phyloP scores from a whole-genome alignment of 2,888 invertebrate genomes.

The Stegophylla sp. region DNA sequence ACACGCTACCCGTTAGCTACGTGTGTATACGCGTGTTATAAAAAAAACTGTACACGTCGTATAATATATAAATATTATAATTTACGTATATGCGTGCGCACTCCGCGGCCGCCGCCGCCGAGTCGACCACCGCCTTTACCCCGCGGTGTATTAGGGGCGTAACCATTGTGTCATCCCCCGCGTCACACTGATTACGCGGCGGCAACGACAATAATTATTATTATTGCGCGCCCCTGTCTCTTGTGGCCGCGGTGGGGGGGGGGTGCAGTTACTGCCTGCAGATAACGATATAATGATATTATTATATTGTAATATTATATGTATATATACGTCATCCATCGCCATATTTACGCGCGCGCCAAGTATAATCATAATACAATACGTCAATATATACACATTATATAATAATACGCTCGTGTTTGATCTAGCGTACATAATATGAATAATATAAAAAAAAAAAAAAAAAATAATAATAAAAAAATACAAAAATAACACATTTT shows the following conservation, averaged over 20 bases:
- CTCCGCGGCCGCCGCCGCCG: too few species aligned
- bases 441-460: not conserved
- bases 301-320: slow-evolving; percentile 6
- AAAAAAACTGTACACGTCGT: not conserved
- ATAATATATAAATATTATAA: too few species aligned
- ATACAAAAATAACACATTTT: not conserved
- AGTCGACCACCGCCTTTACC: slow-evolving; percentile 10
- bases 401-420: not conserved
- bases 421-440: not conserved
- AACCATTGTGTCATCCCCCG: slow-evolving; percentile 56
- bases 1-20: not conserved
- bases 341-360: not conserved
- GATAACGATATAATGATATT: slow-evolving; percentile 53
- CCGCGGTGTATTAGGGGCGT: slow-evolving; percentile 39
- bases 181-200: slow-evolving; percentile 51
- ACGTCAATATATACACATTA: not conserved
- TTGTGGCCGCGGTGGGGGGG: not conserved
- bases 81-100: too few species aligned
- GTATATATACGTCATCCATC: not conserved
- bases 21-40: not conserved
- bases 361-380: slow-evolving; percentile 8
- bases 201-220: slow-evolving; percentile 50
- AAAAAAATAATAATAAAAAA: too few species aligned
- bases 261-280: slow-evolving; percentile 1
- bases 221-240: slow-evolving; percentile 41